A percentile compares a stretch with the other conserved stretches of the same genome.
These are phyloP conservation scores for Metallyticus violacea DNA, from an alignment of 2,888 invertebrate genomes.

Conservation along the genomic window DNA sequence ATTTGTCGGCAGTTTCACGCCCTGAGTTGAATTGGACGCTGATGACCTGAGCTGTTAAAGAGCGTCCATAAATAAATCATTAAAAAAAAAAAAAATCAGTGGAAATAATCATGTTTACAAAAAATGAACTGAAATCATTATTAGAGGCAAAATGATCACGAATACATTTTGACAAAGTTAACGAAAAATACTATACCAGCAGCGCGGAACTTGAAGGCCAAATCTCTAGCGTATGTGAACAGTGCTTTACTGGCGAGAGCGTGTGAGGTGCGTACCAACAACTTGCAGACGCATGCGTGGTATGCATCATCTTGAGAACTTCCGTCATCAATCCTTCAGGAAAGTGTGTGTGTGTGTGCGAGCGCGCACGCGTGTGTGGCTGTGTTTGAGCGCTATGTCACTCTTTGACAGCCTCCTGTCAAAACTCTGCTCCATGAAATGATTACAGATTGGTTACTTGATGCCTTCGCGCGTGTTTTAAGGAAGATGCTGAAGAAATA, in stretches of 20 bases:
- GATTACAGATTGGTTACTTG: neutral
- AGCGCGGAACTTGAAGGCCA: too few relatives aligned
- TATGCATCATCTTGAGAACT: neutral
- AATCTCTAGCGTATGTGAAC: neutral
- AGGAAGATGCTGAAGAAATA: neutral
- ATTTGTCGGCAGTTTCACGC: too few relatives aligned
- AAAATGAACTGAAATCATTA: too few relatives aligned
- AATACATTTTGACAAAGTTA: too few relatives aligned
- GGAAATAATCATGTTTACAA: too few relatives aligned
- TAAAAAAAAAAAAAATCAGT: too few relatives aligned
- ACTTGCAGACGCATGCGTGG: neutral
- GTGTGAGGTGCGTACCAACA: neutral
- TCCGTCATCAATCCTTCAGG: slow-evolving; percentile 4
- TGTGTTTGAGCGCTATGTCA: neutral
- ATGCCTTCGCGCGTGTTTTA: neutral
- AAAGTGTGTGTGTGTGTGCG: neutral
- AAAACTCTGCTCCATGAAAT: neutral
- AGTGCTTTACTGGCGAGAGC: neutral
- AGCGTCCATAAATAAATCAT: too few relatives aligned
- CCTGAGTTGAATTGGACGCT: too few relatives aligned
- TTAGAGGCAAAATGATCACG: too few relatives aligned
- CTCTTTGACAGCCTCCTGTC: neutral
- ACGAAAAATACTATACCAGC: too few relatives aligned
- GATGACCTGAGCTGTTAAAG: too few relatives aligned
- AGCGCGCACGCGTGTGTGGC: too few relatives aligned